phyloP scores from a whole-genome alignment of 2,113 vertebrate species.

The Vicugna pacos region DNA sequence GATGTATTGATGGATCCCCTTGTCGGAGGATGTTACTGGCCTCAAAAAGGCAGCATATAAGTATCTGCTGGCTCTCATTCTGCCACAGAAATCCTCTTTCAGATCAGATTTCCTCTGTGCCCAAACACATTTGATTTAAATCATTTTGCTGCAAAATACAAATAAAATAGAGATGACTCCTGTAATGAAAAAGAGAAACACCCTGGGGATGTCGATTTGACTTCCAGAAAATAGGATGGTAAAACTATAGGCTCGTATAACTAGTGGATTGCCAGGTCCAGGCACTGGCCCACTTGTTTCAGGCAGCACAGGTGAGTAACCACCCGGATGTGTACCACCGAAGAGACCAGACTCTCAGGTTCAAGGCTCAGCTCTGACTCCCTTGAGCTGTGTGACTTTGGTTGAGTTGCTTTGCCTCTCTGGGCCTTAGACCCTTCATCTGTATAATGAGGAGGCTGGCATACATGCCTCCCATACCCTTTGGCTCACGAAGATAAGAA shows the following conservation, averaged over 20 bases:
- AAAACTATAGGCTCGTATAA: not conserved
- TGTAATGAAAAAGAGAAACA: constrained; percentile 57
- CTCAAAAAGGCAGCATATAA: constrained; percentile 27
- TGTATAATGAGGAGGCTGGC: not conserved
- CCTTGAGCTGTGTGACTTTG: not conserved
- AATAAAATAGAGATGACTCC: constrained; percentile 59
- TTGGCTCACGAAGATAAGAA: not conserved
- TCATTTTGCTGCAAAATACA: constrained; percentile 47
- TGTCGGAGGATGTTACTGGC: constrained; percentile 10
- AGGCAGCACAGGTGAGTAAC: not conserved
- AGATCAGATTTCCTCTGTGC: constrained; percentile 52
- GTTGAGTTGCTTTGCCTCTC: not conserved
- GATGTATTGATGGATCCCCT: constrained; percentile 40
- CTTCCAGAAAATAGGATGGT: constrained; percentile 18
- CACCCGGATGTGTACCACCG: rapidly evolving
- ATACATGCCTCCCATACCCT: not conserved
- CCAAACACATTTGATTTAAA: constrained; percentile 65
- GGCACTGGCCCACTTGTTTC: not conserved
- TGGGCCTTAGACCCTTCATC: not conserved
- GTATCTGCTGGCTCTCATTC: constrained; percentile 1
- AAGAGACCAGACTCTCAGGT: not conserved
- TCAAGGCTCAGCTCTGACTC: not conserved
- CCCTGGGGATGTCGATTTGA: not conserved
- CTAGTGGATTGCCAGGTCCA: not conserved
- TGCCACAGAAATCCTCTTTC: constrained; percentile 42